Evolutionary conservation across 2,113 vertebrate genomes (phyloP).

Genomic region (Rhynchomys soricoides): DNA sequence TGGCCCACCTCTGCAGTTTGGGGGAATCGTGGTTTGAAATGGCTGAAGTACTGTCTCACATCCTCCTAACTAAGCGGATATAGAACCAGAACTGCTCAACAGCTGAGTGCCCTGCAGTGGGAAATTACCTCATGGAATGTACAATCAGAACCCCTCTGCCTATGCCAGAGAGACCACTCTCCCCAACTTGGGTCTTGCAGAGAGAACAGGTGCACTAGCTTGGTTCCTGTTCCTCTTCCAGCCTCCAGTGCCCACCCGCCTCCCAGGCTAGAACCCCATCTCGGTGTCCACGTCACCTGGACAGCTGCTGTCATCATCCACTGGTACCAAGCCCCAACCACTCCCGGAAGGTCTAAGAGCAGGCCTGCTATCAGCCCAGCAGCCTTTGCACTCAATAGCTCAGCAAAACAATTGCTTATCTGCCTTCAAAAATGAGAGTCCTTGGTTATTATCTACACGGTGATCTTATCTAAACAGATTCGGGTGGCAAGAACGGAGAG

Average conservation of each 20-base stretch:
- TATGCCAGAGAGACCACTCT: background rate
- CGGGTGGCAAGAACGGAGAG: conserved; percentile 78
- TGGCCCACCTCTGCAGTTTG: background rate
- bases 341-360: background rate
- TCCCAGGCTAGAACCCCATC: background rate
- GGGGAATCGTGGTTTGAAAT: background rate
- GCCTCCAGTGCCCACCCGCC: background rate
- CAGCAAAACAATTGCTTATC: conserved; percentile 62
- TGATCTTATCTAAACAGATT: conserved; percentile 85
- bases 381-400: background rate
- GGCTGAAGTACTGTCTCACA: background rate
- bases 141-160: background rate
- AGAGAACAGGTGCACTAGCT: background rate
- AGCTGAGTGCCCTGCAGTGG: background rate
- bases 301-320: background rate
- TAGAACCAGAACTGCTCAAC: background rate
- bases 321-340: background rate
- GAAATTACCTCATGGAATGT: background rate
- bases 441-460: conserved; percentile 70
- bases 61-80: background rate
- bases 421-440: conserved; percentile 60
- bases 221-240: background rate
- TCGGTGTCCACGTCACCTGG: background rate
- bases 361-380: background rate
- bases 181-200: background rate